Evolutionary conservation across 2,888 invertebrate species (phyloP), one percentile per base, ranked within the genome.

Genomic region (Drosophila mulleri): DNA sequence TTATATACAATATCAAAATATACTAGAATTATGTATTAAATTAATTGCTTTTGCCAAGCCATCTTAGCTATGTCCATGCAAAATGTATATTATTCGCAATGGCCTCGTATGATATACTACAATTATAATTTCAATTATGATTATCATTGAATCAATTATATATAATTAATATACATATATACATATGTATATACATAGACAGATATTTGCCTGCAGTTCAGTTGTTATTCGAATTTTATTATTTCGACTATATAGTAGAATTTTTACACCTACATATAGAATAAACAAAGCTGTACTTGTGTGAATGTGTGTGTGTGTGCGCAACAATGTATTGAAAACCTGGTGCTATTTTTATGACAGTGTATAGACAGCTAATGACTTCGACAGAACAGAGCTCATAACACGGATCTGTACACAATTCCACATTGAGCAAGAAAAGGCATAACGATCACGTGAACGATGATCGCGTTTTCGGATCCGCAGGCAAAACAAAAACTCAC

Each of bases 361-460:
- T 53, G 59, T 59, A 57, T 68, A 67, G 63, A 35, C 35, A 47
- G 35, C 70, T 88, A 80, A 83, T 72, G 86, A 72, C 70, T 85
- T 88, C 70, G 45, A 50, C 57, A 65, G 88, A 88, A 87, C 29
- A 32, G 32, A 37, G 47, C 47, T 14, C 20, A 35, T 23, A 67
- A 44, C 44, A 48, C 65, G 26, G 64, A 57, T 65, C 56, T 45
- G 45, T 62, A 29, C 3, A 69, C 53, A 52, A 48, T 45, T 66
- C 32, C 20, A 39, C 52, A 45, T 32, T 39, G 16, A 44, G 18
- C 23, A 26, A 59, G 37, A 60, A 52, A 26, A 41, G 57, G 42
- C 37, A 42, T 16, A 52, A 32, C 50, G 16, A 80, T 80, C 83
- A 83, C 80, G 54, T 80, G 75, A 67, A 68, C 73, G 67, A 47